Conservation (phyloP, 2,113 vertebrate genomes). For the Sus scrofa region DNA sequence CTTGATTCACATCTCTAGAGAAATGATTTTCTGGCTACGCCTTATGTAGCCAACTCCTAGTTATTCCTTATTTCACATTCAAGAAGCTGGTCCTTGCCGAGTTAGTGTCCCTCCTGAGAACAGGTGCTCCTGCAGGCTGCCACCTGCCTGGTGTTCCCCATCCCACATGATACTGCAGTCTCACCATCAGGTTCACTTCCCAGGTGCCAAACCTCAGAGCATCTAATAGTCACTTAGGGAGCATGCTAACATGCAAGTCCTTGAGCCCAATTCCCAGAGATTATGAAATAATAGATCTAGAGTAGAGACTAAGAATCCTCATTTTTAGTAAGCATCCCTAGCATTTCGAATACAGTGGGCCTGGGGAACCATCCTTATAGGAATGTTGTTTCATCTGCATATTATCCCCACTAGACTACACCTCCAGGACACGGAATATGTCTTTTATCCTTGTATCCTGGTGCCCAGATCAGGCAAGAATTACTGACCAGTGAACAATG, state of each 20-base stretch:
- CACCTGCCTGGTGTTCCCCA: background rate
- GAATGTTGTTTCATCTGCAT: background rate
- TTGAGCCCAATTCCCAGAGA: background rate
- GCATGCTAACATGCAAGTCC: background rate
- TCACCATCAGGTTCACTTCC: background rate
- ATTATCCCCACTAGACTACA: background rate
- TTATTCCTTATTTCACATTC: background rate
- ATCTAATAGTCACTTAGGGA: background rate
- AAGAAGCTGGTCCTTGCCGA: background rate
- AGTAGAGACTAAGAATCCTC: background rate
- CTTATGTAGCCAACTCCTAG: background rate
- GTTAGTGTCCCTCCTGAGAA: background rate
- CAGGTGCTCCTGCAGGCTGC: background rate
- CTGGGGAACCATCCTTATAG: background rate
- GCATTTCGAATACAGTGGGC: background rate
- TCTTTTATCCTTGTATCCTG: background rate
- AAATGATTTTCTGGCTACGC: background rate
- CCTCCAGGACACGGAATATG: background rate
- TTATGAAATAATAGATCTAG: background rate
- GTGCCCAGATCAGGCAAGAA: background rate
- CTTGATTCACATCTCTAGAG: background rate
- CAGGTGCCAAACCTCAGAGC: background rate
- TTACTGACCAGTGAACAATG: background rate
- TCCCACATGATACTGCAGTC: fast-evolving
- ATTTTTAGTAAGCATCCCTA: constrained; percentile 14